These are phyloP conservation scores for Epistrophella euchroma DNA, from an alignment of 2,888 invertebrate species.

Conservation along the genomic window DNA sequence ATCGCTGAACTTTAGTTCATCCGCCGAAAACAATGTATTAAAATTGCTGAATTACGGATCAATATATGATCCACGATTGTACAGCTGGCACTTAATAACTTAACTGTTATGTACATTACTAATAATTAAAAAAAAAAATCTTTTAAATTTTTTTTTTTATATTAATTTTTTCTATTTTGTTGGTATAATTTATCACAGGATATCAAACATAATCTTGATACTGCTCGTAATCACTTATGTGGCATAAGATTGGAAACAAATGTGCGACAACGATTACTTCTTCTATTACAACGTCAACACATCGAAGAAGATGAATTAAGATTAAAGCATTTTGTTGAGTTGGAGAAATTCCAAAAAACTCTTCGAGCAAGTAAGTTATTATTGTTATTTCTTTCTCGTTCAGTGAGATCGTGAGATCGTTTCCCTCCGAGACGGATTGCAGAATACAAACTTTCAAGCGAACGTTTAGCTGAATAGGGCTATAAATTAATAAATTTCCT, in stretches of 20 bases:
- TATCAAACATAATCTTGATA: slow-evolving; percentile 83
- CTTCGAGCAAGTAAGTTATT: slow-evolving; percentile 80
- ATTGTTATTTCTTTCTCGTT: not conserved
- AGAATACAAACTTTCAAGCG: no score
- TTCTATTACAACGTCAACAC: slow-evolving; percentile 83
- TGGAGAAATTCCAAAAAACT: slow-evolving; percentile 83
- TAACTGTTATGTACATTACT: not conserved
- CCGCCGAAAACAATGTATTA: no score
- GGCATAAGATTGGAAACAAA: slow-evolving; percentile 82
- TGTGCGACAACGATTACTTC: slow-evolving; percentile 82
- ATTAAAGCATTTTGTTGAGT: slow-evolving; percentile 83
- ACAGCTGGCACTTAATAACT: no score
- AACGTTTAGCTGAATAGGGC: no score
- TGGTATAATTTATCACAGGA: slow-evolving; percentile 78
- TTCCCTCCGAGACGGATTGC: no score
- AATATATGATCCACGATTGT: no score
- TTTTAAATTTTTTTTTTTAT: not conserved
- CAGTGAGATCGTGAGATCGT: not conserved
- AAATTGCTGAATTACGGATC: no score
- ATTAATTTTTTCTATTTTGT: not conserved
- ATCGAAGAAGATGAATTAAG: slow-evolving; percentile 84
- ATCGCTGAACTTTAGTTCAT: no score
- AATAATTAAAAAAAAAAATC: not conserved
- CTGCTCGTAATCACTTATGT: slow-evolving; percentile 82
- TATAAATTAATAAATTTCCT: no score